A percentile compares a stretch with the other conserved stretches of the same genome.
Evolutionary conservation across 2,888 invertebrate genomes (phyloP).

Genomic region (Gisinianus flammeolus): DNA sequence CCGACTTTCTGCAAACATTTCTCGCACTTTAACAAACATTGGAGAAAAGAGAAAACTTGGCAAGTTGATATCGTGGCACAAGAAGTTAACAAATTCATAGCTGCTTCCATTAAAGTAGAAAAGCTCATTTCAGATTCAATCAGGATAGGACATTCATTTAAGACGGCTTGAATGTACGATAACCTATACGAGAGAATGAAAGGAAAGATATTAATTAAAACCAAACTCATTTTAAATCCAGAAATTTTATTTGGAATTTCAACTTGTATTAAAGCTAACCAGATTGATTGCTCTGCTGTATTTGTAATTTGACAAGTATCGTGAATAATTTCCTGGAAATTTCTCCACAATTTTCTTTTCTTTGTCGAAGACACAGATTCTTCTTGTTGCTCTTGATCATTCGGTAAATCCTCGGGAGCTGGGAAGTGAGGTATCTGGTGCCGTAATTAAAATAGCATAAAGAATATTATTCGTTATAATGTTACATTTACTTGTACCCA

Average conservation of each 20-base stretch:
- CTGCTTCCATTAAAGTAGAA: conserved; percentile 42
- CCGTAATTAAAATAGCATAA: too few species aligned
- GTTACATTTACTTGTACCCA: neutral
- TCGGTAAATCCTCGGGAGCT: too few species aligned
- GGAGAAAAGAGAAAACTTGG: conserved; percentile 49
- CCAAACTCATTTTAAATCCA: neutral
- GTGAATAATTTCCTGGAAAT: conserved; percentile 49
- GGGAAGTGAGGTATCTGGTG: too few species aligned
- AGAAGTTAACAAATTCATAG: conserved; percentile 46
- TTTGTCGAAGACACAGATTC: conserved; percentile 46
- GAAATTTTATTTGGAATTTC: too few species aligned
- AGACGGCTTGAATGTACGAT: conserved; percentile 46
- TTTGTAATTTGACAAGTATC: conserved; percentile 40
- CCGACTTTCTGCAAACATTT: conserved; percentile 40
- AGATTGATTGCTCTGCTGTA: conserved; percentile 42
- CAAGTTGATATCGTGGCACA: conserved; percentile 19
- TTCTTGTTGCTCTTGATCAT: too few species aligned
- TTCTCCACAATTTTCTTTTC: conserved; percentile 45
- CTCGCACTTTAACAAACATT: conserved; percentile 50
- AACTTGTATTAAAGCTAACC: conserved; percentile 42
- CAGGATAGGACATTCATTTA: conserved; percentile 49
- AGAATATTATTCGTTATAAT: neutral
- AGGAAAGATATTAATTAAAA: neutral
- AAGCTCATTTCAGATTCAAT: conserved; percentile 34
- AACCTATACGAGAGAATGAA: conserved; percentile 38